Base-by-base conservation (phyloP, 2,797 vertebrate genomes). In the Serranus cabrilla region DNA sequence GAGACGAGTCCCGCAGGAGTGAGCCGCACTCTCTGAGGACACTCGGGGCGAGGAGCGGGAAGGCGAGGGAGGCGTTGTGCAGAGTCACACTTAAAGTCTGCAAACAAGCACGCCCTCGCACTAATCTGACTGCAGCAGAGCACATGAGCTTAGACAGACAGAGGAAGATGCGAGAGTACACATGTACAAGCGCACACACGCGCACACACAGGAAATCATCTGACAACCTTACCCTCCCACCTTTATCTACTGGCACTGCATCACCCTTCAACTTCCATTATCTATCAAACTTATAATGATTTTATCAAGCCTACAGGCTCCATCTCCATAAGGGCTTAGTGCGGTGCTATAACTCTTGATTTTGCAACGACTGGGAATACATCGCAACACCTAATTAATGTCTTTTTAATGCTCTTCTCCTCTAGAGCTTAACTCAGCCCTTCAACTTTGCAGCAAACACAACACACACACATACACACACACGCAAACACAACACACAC, bases 1-100 rank as follows among this genome's bases (percentile, higher is more conserved):
- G 95, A 94, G 94, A 95, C 91, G 89, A 90, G 93, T 95, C 94
- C 93, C 92, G 31, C 84, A 83, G 92, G 95, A 95, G 83, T 27
- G 78, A 89, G 74, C 64, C 34, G 37, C 57, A 76, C 76, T 93
- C 93, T 91, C 90, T 13, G 89, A 94, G 93, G 93, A 94, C 87
- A 87, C 77, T 83, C 27, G 40, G 82, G 83, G 86, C 57, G 82
- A 89, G 73, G 83, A 89, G 84, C 27, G 25, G 57, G 50, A 62
- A 75, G 65, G 87, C 70, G 20, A 71, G 63, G 69, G 66, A 60
- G 74, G 74, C 56, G 47, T 52, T 61, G 74, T 56, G 81, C 71
- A 11, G 77, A 84, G 87, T 75, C 81, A 45, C 85, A 71, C 70
- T 83, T 54, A 71, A 34, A 80, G 77, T 82, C 79, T 76, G 75